Evolutionary conservation across 2,888 invertebrate genomes (phyloP), one percentile per base, ranked within the genome.

Genomic region (Microplitis manilae): DNA sequence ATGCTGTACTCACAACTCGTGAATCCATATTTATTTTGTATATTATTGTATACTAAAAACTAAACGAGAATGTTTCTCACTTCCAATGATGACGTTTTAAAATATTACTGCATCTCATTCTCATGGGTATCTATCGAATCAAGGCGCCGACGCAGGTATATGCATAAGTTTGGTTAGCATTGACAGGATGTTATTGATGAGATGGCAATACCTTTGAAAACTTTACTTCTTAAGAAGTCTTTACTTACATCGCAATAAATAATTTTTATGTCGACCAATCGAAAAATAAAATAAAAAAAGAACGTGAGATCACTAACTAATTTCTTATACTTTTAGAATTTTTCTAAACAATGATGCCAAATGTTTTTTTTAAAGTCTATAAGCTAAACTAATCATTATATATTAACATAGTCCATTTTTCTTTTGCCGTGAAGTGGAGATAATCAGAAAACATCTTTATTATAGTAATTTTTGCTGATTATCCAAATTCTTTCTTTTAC

Each of bases 141-240:
- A 69, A 77, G 77, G 77, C 77, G 77, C 77, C 77, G 70, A 77
- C 77, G 73, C 41, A 41, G 77, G 65, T 41, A 39, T 39, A 68
- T 50, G 61, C 69, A 65, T 70, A 69, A 73, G 77, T 73, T 77
- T 69, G 73, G 73, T 77, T 73, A 73, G 69, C 77, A 77, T 77
- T 77, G 77, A 77, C 77, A 73, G 77, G 77, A 68, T 65, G 69
- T 77, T 77, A 77, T 77, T 77, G 69, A 77, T 77, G 77, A 59
- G 64, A 38, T 39, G 59, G 64, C 64, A 59, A 65, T 65, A 69
- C 39, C 73, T 64, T 68, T 50, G 70, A 62, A 73, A 77, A 73
- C 73, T 30, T 30, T 30, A 50, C 50, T 77, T 77, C 73, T 65
- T 69, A 70, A 65, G 73, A 67, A 77, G 77, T 77, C 73, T 50